A percentile compares a stretch with the other conserved stretches of the same genome.
phyloP scores from a whole-genome alignment of 1,140 invertebrate species.

The Pteromalus puparum region DNA sequence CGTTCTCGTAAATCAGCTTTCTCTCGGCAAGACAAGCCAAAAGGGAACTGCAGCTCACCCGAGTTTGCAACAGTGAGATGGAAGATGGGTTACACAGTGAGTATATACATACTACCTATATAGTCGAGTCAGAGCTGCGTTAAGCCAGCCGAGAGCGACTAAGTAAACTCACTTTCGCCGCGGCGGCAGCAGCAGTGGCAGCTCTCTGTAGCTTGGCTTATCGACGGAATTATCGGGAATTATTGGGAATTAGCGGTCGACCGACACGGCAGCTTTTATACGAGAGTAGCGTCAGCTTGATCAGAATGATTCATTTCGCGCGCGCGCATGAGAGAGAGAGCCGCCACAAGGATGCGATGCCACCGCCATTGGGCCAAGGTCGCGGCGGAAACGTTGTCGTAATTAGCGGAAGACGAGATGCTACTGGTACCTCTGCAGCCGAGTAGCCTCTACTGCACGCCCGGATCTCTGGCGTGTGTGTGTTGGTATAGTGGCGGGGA shows the following conservation, averaged over 20 bases:
- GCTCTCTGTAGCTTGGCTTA: background rate
- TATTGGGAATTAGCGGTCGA: slow-evolving; percentile 44
- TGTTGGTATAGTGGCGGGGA: no score
- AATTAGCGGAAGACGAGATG: background rate
- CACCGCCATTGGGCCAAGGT: slow-evolving; percentile 11
- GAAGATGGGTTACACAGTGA: background rate
- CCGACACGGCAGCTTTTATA: slow-evolving; percentile 13
- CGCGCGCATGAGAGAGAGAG: background rate
- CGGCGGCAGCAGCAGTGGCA: no score
- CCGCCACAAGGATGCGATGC: background rate
- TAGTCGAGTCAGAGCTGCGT: background rate
- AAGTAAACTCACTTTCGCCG: slow-evolving; percentile 31
- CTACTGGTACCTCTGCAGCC: no score
- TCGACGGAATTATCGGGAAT: slow-evolving; percentile 33
- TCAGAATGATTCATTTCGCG: slow-evolving; percentile 12
- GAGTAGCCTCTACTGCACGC: no score
- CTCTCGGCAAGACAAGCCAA: no score
- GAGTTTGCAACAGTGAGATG: background rate
- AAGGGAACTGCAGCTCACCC: no score
- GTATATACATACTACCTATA: no score
- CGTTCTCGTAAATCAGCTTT: background rate
- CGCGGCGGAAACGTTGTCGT: background rate
- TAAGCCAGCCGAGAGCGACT: background rate
- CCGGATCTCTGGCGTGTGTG: no score
- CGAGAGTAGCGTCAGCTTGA: background rate